phyloP scores from a whole-genome alignment of 2,113 vertebrate genomes.

The Stercorarius parasiticus region DNA sequence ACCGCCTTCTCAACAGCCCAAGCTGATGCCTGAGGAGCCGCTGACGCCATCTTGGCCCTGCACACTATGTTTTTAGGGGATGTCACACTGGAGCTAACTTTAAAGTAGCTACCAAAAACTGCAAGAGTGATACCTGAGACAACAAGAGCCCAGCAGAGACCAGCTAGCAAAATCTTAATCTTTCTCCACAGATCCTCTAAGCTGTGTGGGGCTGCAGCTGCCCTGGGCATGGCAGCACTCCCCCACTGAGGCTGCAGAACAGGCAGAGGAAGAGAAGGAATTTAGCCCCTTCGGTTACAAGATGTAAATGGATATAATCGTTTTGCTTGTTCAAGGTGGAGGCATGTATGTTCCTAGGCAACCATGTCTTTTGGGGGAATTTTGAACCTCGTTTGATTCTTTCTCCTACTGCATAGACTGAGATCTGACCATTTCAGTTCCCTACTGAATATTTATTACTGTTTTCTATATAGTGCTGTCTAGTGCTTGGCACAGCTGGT shows the following conservation, averaged over 20 bases:
- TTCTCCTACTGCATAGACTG: not conserved
- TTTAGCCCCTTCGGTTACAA: not conserved
- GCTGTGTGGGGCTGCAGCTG: not conserved
- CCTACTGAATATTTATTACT: not conserved
- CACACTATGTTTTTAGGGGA: not conserved
- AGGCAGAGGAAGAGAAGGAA: not conserved
- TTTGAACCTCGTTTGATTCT: not conserved
- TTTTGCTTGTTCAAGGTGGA: not conserved
- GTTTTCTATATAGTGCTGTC: not conserved
- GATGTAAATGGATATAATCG: not conserved
- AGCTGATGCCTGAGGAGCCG: not conserved
- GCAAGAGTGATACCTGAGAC: not conserved
- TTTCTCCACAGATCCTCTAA: not conserved
- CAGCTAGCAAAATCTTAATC: not conserved
- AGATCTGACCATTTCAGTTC: not conserved
- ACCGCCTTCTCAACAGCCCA: not conserved
- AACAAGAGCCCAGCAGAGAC: not conserved
- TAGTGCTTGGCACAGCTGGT: not conserved
- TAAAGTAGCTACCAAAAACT: not conserved
- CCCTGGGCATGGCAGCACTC: not conserved
- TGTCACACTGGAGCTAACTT: fast-evolving
- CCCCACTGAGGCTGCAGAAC: not conserved
- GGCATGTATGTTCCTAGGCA: not conserved
- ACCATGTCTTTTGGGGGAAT: not conserved
- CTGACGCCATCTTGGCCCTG: not conserved